Evolutionary conservation across 2,797 vertebrate genomes (phyloP).

Genomic region (Myotis daubentonii): DNA sequence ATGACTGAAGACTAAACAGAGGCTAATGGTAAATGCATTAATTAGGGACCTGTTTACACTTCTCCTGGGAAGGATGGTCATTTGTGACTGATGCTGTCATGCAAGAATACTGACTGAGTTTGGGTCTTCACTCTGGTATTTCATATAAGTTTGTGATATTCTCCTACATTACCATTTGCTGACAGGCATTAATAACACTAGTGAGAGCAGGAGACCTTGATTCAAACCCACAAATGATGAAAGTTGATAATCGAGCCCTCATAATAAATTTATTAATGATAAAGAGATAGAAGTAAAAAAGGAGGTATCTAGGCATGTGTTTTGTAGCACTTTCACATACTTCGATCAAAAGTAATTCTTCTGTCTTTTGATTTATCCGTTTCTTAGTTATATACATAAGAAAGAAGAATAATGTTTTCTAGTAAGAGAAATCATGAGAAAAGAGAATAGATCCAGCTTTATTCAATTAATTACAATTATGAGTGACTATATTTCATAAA

Average conservation of each 20-base stretch:
- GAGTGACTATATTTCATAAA: conserved; percentile 35
- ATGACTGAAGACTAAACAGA: conserved; percentile 75
- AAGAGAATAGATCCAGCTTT: conserved; percentile 38
- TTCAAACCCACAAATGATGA: conserved; percentile 74
- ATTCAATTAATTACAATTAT: conserved; percentile 52
- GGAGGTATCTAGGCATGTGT: conserved; percentile 64
- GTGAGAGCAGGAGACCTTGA: conserved; percentile 67
- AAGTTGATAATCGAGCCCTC: conserved; percentile 56
- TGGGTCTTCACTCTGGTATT: conserved; percentile 58
- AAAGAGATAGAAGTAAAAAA: conserved; percentile 58
- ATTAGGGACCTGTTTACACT: conserved; percentile 76
- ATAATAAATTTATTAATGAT: conserved; percentile 70
- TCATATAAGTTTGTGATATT: conserved; percentile 70
- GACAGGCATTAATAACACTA: conserved; percentile 70
- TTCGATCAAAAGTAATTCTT: conserved; percentile 74
- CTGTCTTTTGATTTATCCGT: conserved; percentile 56
- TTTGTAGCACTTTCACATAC: conserved; percentile 65
- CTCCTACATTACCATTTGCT: conserved; percentile 66
- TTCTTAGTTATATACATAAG: conserved; percentile 37
- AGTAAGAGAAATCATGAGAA: conserved; percentile 47
- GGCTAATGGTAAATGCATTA: conserved; percentile 75
- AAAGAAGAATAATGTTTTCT: conserved; percentile 53
- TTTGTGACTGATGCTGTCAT: conserved; percentile 76
- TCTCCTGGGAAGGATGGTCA: conserved; percentile 72
- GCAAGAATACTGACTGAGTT: conserved; percentile 69